Evolutionary conservation across 2,113 vertebrate genomes (phyloP).

Genomic region (Neolamprologus modestus): DNA sequence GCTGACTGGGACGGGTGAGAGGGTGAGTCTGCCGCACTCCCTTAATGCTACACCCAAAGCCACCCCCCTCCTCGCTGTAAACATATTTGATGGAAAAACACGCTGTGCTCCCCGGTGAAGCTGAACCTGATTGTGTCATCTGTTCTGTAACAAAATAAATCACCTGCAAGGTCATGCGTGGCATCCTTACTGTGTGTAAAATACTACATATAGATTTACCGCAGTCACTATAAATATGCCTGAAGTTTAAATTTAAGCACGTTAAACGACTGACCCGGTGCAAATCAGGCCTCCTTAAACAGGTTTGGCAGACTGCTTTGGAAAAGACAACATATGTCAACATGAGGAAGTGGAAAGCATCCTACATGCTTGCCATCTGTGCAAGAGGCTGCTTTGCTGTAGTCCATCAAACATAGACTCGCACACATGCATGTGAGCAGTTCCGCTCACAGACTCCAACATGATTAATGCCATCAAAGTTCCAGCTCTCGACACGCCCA

Average conservation of each 20-base stretch:
- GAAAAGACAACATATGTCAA: constrained; percentile 61
- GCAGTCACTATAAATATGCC: neutral
- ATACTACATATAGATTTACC: neutral
- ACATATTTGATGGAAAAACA: constrained; percentile 18
- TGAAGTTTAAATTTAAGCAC: neutral
- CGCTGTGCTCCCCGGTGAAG: neutral
- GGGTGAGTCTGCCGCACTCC: constrained; percentile 34
- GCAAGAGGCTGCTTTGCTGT: constrained; percentile 17
- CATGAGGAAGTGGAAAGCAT: constrained; percentile 50
- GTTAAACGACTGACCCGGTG: neutral
- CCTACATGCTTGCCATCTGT: constrained; percentile 62
- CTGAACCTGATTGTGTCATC: neutral
- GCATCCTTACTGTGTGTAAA: neutral
- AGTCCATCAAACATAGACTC: neutral
- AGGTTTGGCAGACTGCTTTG: constrained; percentile 25
- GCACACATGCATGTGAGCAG: neutral
- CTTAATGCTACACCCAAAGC: neutral
- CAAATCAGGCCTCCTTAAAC: constrained; percentile 19
- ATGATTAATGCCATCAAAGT: neutral
- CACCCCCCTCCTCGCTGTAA: neutral
- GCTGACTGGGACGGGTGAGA: constrained; percentile 30
- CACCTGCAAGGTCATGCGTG: neutral
- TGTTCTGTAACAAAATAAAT: neutral
- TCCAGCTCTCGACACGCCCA: neutral
- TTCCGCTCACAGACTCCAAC: neutral